These are phyloP conservation scores for Epizoanthus ramosus DNA, from an alignment of 92 coral and sea anemone species.

Conservation along the genomic window DNA sequence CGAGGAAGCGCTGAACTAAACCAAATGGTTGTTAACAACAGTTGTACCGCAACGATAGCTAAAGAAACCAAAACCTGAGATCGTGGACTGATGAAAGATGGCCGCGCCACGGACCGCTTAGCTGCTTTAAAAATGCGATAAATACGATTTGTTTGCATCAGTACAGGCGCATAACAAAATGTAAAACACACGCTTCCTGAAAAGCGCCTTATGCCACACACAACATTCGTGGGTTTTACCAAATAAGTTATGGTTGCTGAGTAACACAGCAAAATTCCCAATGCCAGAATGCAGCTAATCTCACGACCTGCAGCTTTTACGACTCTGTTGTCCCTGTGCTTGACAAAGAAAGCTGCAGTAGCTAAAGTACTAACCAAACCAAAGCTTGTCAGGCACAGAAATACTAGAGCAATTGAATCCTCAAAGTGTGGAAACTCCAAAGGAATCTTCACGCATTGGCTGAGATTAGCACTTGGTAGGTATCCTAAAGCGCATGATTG, in stretches of 20 bases:
- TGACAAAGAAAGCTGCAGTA: constrained; percentile 64
- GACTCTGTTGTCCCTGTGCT: constrained; percentile 65
- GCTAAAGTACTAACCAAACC: constrained; percentile 64
- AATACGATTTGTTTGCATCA: constrained; percentile 90
- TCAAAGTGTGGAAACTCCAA: constrained; percentile 59
- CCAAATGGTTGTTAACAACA: constrained; percentile 82
- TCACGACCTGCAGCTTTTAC: constrained; percentile 93
- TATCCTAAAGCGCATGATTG: constrained; percentile 70
- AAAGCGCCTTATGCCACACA: constrained; percentile 72
- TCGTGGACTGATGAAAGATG: constrained; percentile 81
- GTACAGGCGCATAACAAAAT: constrained; percentile 89
- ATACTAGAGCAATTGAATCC: constrained; percentile 49
- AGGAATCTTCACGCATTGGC: constrained; percentile 63
- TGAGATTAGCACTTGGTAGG: constrained; percentile 66
- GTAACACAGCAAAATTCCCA: constrained; percentile 81
- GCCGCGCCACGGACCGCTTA: constrained; percentile 83
- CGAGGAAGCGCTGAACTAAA: constrained; percentile 75
- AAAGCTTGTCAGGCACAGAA: constrained; percentile 41
- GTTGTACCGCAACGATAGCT: constrained; percentile 78
- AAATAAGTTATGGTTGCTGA: constrained; percentile 61
- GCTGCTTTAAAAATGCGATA: constrained; percentile 91
- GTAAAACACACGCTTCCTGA: constrained; percentile 75
- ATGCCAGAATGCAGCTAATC: constrained; percentile 67
- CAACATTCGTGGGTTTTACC: constrained; percentile 58
- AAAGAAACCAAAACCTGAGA: constrained; percentile 80